Evolutionary conservation across 2,888 invertebrate genomes (phyloP), one percentile per base, ranked within the genome.

Genomic region (Exocentrus adspersus): DNA sequence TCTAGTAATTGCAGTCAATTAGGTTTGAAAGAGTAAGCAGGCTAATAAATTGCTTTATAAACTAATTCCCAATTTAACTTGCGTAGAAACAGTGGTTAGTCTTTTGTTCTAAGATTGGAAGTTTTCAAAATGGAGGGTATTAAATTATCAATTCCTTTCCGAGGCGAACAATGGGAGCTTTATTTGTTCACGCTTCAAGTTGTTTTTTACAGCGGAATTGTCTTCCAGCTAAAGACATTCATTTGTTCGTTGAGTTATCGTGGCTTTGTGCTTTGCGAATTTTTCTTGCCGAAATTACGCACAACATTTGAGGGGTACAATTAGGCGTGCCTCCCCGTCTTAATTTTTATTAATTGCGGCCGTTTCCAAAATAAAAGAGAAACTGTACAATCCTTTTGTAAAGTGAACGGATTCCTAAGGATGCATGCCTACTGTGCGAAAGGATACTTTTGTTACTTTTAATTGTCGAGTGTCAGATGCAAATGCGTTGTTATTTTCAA

Each of bases 121-220:
- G 21, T 21, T 53, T 21, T 14, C 21, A 41, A 41, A 53, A 53
- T 21, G 17, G 53, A 21, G 42, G 24, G 10, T 53, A 53, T 41
- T 53, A 53, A 53, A 53, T 53, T 53, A 53, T 53, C 53, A 53
- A 53, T 53, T 53, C 21, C 42, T 14, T 53, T 41, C 41, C 42
- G 20, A 19, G 12, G 21, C 17, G 20, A 41, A 53, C 53, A 53
- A 53, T 42, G 41, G n/a, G 14, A 21, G 41, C 17, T 42, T 53
- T 53, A 53, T 53, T 53, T 53, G 53, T 6, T 53, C 42, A 42
- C 24, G 42, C 42, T 53, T 5, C 24, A 51, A 12, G 51, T 21
- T 53, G n/a, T 41, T 53, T 53, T 41, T 41, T 53, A 0, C 14
- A 5, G 2, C 37, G 2, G 21, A 41, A 19, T 53, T 21, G 42